A percentile compares a stretch with the other conserved stretches of the same genome.
Evolutionary conservation across 2,113 vertebrate species (phyloP).

Genomic region (Ceratotherium simum): DNA sequence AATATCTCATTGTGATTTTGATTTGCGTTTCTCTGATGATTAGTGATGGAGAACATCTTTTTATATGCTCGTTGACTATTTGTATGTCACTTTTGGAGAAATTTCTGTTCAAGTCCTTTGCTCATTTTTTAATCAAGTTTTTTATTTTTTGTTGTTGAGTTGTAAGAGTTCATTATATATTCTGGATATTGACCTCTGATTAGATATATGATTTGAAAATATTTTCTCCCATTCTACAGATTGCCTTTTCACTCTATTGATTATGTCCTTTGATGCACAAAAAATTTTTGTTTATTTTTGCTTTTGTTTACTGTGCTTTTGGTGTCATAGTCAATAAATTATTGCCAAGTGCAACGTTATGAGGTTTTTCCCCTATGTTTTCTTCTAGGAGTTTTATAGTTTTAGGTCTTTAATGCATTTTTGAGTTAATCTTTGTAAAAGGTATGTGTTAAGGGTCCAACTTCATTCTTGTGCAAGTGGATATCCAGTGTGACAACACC

Average conservation of each 20-base stretch:
- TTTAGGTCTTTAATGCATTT: too few relatives aligned
- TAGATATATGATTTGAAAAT: neutral
- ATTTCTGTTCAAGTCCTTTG: too few relatives aligned
- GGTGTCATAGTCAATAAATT: neutral
- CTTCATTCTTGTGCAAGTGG: neutral
- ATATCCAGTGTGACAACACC: neutral
- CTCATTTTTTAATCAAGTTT: too few relatives aligned
- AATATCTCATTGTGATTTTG: neutral
- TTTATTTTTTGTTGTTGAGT: too few relatives aligned
- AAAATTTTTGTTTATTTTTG: neutral
- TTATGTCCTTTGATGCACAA: neutral
- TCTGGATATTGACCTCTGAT: neutral
- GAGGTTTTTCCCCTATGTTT: neutral
- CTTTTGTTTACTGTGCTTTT: neutral
- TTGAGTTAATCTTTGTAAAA: too few relatives aligned
- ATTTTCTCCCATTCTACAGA: neutral
- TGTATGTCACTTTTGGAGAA: too few relatives aligned
- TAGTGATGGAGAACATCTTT: neutral
- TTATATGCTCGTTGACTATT: too few relatives aligned
- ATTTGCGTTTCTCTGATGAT: neutral
- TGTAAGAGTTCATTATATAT: too few relatives aligned
- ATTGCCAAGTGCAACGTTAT: neutral
- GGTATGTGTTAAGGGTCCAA: neutral
- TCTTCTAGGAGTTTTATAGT: too few relatives aligned
- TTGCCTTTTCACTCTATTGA: neutral